Percentiles rank a stretch among this genome's conserved stretches.
Conservation (phyloP, 1,140 invertebrate species). For the Patella vulgata region DNA sequence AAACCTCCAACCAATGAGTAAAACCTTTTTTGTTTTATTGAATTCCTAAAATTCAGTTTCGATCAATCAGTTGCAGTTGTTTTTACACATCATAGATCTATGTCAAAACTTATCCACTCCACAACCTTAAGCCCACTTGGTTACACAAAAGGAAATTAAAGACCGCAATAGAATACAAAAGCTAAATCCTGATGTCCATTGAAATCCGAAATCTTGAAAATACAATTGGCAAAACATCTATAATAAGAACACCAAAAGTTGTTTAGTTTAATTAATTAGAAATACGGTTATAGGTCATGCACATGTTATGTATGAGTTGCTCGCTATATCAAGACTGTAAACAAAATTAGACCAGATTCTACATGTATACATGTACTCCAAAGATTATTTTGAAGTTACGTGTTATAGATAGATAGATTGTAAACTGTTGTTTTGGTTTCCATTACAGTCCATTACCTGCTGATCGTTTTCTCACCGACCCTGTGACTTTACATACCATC, state of each 20-base stretch:
- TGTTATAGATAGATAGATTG: background rate
- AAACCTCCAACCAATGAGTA: slow-evolving; percentile 60
- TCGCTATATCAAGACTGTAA: too few relatives aligned
- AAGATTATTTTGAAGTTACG: background rate
- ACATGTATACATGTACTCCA: background rate
- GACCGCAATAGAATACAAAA: too few relatives aligned
- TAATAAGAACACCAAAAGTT: too few relatives aligned
- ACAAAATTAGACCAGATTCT: too few relatives aligned
- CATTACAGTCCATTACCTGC: slow-evolving; percentile 48
- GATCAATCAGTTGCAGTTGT: background rate
- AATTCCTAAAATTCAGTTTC: background rate
- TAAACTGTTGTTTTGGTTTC: background rate
- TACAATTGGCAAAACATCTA: too few relatives aligned
- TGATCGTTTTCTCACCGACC: slow-evolving; percentile 58
- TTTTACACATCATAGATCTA: background rate
- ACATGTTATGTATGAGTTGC: too few relatives aligned
- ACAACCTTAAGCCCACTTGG: background rate
- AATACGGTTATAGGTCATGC: too few relatives aligned
- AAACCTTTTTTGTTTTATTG: background rate
- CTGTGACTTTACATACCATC: slow-evolving; percentile 57
- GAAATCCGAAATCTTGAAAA: too few relatives aligned
- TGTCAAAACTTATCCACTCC: background rate
- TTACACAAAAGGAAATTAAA: background rate
- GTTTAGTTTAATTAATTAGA: too few relatives aligned
- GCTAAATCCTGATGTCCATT: too few relatives aligned